phyloP scores from a whole-genome alignment of 2,888 invertebrate species.

The Mythimna ferrago region DNA sequence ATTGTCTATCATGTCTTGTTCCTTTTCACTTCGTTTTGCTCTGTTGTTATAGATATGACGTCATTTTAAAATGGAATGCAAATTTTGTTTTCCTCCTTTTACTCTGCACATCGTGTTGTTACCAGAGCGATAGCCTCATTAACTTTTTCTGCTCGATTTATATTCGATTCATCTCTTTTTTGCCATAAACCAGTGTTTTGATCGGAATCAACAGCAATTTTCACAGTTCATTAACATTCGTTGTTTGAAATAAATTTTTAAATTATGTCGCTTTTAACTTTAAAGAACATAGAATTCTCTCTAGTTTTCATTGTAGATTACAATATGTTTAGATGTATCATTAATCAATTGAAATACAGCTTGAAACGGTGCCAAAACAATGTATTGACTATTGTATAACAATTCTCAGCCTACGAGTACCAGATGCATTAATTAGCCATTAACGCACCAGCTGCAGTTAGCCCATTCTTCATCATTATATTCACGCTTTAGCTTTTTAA shows the following conservation, averaged over 20 bases:
- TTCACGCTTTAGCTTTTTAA: not conserved
- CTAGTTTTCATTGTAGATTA: slow-evolving; percentile 8
- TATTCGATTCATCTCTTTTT: slow-evolving; percentile 47
- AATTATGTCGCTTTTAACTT: slow-evolving; percentile 37
- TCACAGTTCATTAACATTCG: slow-evolving; percentile 55
- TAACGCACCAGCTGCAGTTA: slow-evolving; percentile 6
- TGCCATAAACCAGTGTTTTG: slow-evolving; percentile 36
- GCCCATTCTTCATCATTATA: not conserved
- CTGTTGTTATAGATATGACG: slow-evolving; percentile 12
- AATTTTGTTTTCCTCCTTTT: slow-evolving; percentile 66
- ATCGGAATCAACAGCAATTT: slow-evolving; percentile 42
- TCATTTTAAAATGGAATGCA: slow-evolving; percentile 37
- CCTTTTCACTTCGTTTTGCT: slow-evolving; percentile 13
- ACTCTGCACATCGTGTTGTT: slow-evolving; percentile 60
- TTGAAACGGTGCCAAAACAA: slow-evolving; percentile 39
- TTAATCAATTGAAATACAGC: slow-evolving; percentile 37
- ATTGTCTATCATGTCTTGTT: slow-evolving; percentile 18
- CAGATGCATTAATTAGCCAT: slow-evolving; percentile 39
- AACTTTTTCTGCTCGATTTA: slow-evolving; percentile 44
- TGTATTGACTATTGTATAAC: slow-evolving; percentile 37
- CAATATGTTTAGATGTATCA: slow-evolving; percentile 13
- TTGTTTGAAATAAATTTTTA: slow-evolving; percentile 19
- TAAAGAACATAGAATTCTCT: not conserved
- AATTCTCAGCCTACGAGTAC: slow-evolving; percentile 29
- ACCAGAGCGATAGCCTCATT: slow-evolving; percentile 60